Evolutionary conservation across 2,888 invertebrate genomes (phyloP).

Genomic region (Abrostola tripartita): DNA sequence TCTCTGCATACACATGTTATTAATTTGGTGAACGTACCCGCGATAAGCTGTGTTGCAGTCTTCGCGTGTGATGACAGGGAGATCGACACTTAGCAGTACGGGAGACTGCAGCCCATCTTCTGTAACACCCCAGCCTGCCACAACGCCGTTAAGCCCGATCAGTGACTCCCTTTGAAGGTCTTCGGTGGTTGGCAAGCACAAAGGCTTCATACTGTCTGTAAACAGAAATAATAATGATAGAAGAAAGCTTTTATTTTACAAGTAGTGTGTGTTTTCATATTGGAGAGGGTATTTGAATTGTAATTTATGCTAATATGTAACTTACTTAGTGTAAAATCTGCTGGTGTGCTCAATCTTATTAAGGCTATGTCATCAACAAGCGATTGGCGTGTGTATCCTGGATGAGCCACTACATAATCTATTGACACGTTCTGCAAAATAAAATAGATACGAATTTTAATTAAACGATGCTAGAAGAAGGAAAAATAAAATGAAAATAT

Average conservation of each 20-base stretch:
- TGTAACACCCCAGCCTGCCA: constrained; percentile 89
- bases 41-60: constrained; percentile 70
- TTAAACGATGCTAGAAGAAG: background rate
- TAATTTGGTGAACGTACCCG: constrained; percentile 56
- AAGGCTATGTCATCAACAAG: constrained; percentile 89
- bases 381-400: constrained; percentile 77
- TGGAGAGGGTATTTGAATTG: too few relatives aligned
- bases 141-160: constrained; percentile 69
- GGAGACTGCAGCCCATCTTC: constrained; percentile 80
- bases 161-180: constrained; percentile 66
- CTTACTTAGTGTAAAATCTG: constrained; percentile 78
- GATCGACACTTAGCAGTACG: constrained; percentile 77
- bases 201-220: constrained; percentile 79
- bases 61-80: constrained; percentile 70
- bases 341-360: constrained; percentile 81
- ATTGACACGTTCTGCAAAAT: constrained; percentile 79
- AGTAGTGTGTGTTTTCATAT: too few relatives aligned
- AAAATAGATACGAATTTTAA: constrained; percentile 7
- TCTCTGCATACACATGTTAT: background rate
- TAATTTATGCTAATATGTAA: constrained; percentile 4
- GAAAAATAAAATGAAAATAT: background rate
- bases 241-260: too few relatives aligned
- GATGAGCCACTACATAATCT: constrained; percentile 82
- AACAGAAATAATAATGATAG: constrained; percentile 2
- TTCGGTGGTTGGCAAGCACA: constrained; percentile 83